phyloP scores from a whole-genome alignment of 2,888 invertebrate genomes.

The Elysia crispata region DNA sequence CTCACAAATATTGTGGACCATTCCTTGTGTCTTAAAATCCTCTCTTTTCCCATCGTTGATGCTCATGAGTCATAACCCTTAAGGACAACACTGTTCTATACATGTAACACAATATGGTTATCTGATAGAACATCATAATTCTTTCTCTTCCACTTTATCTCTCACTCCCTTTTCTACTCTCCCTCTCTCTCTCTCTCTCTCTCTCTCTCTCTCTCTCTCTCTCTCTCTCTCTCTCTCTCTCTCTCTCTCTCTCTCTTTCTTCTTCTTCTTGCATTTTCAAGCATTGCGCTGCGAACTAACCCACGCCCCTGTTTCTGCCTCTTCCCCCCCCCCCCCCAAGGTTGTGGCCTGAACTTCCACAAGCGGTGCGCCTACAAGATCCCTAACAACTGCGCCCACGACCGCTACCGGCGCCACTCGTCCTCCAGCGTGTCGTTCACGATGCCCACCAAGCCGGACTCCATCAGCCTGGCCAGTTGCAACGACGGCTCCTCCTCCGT shows the following conservation, averaged over 20 bases:
- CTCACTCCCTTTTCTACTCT: too few species aligned
- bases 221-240: not conserved
- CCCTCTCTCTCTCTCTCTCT: too few species aligned
- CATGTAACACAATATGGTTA: too few species aligned
- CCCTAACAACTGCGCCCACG: constrained; percentile 94
- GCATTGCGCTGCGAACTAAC: not conserved
- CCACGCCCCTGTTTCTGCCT: too few species aligned
- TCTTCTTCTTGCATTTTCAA: not conserved
- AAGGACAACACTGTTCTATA: too few species aligned
- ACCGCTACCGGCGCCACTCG: constrained; percentile 78
- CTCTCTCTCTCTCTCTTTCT: constrained; percentile 32
- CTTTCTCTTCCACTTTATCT: too few species aligned
- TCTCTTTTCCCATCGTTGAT: too few species aligned
- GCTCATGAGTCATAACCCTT: too few species aligned
- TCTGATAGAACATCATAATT: too few species aligned
- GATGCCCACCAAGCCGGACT: constrained; percentile 55
- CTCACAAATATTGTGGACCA: too few species aligned
- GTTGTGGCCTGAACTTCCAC: constrained; percentile 98
- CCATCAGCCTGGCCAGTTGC: constrained; percentile 51
- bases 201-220: too few species aligned
- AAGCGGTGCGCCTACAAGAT: constrained; percentile 96
- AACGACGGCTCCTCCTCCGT: constrained; percentile 38
- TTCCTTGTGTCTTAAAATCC: too few species aligned
- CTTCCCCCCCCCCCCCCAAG: constrained; percentile 80
- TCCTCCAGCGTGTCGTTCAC: constrained; percentile 64